phyloP scores from a whole-genome alignment of 2,888 invertebrate genomes.

The Encarsia formosa region DNA sequence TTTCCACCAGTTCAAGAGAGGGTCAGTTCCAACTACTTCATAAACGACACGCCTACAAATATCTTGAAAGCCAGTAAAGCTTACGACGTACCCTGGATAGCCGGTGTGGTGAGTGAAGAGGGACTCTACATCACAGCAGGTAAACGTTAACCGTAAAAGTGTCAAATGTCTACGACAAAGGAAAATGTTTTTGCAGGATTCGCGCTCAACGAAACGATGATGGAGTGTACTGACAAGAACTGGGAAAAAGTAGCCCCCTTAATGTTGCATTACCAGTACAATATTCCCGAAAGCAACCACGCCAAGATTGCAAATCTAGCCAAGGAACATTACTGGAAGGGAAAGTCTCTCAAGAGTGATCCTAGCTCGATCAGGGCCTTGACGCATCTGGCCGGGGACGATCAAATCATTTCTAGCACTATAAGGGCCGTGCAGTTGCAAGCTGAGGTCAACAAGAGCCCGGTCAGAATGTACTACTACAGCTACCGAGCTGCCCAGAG shows the following conservation, averaged over 20 bases:
- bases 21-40: slow-evolving; percentile 56
- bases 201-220: slow-evolving; percentile 2
- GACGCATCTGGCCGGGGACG: slow-evolving; percentile 6
- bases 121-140: slow-evolving; percentile 62
- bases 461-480: slow-evolving; percentile 8
- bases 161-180: slow-evolving; percentile 7
- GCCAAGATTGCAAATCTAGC: slow-evolving; percentile 47
- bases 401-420: background rate
- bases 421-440: slow-evolving; percentile 4
- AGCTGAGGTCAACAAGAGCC: background rate
- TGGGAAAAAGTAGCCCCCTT: slow-evolving; percentile 9
- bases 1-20: slow-evolving; percentile 55
- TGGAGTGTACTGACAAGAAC: background rate
- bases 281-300: slow-evolving; percentile 52
- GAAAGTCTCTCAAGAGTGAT: background rate
- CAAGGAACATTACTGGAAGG: slow-evolving; percentile 7
- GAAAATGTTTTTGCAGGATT: slow-evolving; percentile 34
- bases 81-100: slow-evolving; percentile 62
- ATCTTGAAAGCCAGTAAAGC: slow-evolving; percentile 57
- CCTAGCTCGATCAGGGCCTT: background rate
- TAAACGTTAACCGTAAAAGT: background rate
- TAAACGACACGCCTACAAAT: slow-evolving; percentile 61
- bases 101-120: slow-evolving; percentile 63
- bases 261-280: slow-evolving; percentile 60
- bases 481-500: slow-evolving; percentile 11